Percentiles rank a stretch among this genome's conserved stretches.
Evolutionary conservation across 2,888 invertebrate species (phyloP).

Genomic region (Autographa pulchrina): DNA sequence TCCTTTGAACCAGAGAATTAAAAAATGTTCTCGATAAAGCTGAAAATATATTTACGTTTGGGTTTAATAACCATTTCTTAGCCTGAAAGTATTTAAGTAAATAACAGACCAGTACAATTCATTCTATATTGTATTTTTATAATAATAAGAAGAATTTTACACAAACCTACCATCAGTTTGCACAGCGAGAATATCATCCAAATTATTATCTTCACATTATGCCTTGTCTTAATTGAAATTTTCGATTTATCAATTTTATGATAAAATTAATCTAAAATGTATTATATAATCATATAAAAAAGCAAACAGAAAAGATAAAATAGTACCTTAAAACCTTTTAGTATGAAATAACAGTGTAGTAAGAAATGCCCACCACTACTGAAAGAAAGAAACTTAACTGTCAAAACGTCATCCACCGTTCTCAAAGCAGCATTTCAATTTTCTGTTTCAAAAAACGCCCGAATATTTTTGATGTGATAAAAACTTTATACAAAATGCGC

Average conservation of each 20-base stretch:
- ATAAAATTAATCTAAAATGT: too few relatives aligned
- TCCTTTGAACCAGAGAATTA: too few relatives aligned
- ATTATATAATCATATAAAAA: neutral
- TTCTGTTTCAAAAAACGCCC: slow-evolving; percentile 71
- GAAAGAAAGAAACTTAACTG: slow-evolving; percentile 38
- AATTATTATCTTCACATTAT: neutral
- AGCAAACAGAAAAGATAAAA: neutral
- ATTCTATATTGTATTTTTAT: too few relatives aligned
- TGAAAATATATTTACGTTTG: too few relatives aligned
- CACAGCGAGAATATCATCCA: neutral
- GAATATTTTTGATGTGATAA: slow-evolving; percentile 62
- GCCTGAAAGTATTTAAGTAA: too few relatives aligned
- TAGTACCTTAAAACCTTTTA: neutral
- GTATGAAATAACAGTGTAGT: neutral
- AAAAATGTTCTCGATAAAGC: too few relatives aligned
- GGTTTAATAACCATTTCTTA: too few relatives aligned
- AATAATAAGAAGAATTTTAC: too few relatives aligned
- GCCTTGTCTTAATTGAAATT: too few relatives aligned
- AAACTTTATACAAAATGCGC: slow-evolving; percentile 66
- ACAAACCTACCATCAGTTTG: neutral
- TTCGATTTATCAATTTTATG: too few relatives aligned
- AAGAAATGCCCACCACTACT: slow-evolving; percentile 28
- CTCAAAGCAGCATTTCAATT: slow-evolving; percentile 72
- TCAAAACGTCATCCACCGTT: slow-evolving; percentile 71
- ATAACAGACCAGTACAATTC: too few relatives aligned